Evolutionary conservation across 2,113 vertebrate genomes (phyloP).

Genomic region (Upupa epops): DNA sequence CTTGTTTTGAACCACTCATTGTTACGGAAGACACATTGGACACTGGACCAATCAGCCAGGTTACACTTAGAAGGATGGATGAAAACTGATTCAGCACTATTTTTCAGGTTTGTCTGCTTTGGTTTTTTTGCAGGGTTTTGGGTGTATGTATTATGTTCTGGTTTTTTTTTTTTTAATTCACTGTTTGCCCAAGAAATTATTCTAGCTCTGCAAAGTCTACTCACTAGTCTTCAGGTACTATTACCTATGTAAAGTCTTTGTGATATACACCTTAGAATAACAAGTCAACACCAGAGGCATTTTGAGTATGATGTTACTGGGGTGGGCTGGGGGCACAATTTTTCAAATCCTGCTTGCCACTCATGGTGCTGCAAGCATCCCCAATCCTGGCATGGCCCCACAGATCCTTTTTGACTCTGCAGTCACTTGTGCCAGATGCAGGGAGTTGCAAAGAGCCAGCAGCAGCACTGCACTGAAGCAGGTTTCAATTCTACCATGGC

Average conservation of each 20-base stretch:
- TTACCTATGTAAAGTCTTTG: neutral
- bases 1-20: neutral
- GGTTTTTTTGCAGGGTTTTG: neutral
- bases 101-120: neutral
- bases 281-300: neutral
- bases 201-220: neutral
- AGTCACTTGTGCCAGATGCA: fast-evolving
- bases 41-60: neutral
- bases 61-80: neutral
- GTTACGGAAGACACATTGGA: fast-evolving
- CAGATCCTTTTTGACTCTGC: neutral
- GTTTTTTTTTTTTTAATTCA: neutral
- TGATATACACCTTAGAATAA: fast-evolving
- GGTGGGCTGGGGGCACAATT: neutral
- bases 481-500: neutral
- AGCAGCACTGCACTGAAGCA: neutral
- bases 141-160: neutral
- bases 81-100: neutral
- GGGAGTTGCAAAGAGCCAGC: neutral
- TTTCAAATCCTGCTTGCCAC: neutral
- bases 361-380: neutral
- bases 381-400: fast-evolving
- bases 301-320: neutral
- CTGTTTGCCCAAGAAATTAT: neutral
- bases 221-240: neutral